Evolutionary conservation across 1,140 invertebrate species (phyloP), one percentile per base, ranked within the genome.

Genomic region (Hylaeus volcanicus): DNA sequence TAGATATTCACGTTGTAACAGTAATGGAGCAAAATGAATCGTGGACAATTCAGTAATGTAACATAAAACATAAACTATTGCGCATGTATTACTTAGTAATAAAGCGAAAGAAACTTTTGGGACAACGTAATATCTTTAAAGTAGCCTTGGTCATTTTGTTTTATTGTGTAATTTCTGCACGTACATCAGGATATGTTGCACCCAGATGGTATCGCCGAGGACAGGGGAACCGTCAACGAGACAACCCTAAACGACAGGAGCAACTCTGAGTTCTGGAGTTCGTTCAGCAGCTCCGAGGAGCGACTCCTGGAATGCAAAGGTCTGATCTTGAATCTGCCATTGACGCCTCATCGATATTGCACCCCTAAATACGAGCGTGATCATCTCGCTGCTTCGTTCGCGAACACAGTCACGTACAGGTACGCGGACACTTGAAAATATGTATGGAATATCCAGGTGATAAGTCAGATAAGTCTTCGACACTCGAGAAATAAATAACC

Each of bases 211-310:
- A 95, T 94, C 73, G 95, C 95, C 1, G 95, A 96, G 55, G 94
- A 96, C 83, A 94, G 95, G 79, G 94, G 94, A 0, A 91, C 91
- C 4, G 88, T 96, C 2, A 95, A 95, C 87, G 94, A 96, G 86
- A 95, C 95, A 0, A 95, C 94, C 0, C 86, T 94, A 6, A 95
- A 96, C 82, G 96, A 96, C 84, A 94, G 95, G 91, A 95, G 95
- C 74, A 95, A 96, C 82, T 96, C 96, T 0, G 96, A 97, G 89
- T 96, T 96, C 88, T 96, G 96, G 95, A 97, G 96, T 0, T 97
- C 96, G 1, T 97, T 96, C 91, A 96, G 96, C 15, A 96, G 95
- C 83, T 96, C 96, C 58, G 96, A 97, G 87, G 96, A 97, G 88
- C 95, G 96, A 2, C 91, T 97, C 2, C 90, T 96, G 4, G 95